Base-by-base conservation (phyloP, 2,797 vertebrate genomes). In the Chrosomus eos region DNA sequence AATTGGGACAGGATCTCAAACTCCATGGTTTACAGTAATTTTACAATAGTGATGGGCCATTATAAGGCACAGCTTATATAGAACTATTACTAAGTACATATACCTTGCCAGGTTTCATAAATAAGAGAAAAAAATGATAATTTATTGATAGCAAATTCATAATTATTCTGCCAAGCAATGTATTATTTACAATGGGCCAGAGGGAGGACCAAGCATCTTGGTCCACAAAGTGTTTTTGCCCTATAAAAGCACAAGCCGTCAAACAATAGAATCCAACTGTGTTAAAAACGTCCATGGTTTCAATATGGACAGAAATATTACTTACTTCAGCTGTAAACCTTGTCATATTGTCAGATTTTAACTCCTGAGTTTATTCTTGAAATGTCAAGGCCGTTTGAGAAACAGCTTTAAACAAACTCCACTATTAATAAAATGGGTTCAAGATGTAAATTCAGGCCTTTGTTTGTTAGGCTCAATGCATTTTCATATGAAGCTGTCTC, bases 401-500 rank as follows among this genome's bases (percentile, higher is more conserved):
- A 70, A 16, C 38, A 38, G 14, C 23, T 78, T 78, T 64, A 64
- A 78, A 64, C 38, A 43, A 64, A 23, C n/a, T 31, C n/a, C 38
- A 43, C 36, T 21, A 43, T 45, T 78, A 78, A 43, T 64, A 77
- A 60, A 40, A 76, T 77, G 28, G 40, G 21, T 58, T 76, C 28
- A 53, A 14, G 28, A 75, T 55, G 31, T 75, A 60, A 77, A 77
- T 14, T 36, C 11, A n/a, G 73, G 53, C 55, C 36, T 40, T 77
- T 60, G 36, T 77, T 77, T 77, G 55, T 77, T 62, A 62, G 4
- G 53, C 51, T 60, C 21, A 28, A 60, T 26, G n/a, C 23, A 28
- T 70, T 70, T 80, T 58, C 5, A 38, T 71, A 53, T 58, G n/a
- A 81, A 21, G 80, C 68, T 16, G 31, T 53, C 28, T 80, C 38